A percentile compares a stretch with the other conserved stretches of the same genome.
Conservation (phyloP, 2,888 invertebrate species). For the Panopea generosa region DNA sequence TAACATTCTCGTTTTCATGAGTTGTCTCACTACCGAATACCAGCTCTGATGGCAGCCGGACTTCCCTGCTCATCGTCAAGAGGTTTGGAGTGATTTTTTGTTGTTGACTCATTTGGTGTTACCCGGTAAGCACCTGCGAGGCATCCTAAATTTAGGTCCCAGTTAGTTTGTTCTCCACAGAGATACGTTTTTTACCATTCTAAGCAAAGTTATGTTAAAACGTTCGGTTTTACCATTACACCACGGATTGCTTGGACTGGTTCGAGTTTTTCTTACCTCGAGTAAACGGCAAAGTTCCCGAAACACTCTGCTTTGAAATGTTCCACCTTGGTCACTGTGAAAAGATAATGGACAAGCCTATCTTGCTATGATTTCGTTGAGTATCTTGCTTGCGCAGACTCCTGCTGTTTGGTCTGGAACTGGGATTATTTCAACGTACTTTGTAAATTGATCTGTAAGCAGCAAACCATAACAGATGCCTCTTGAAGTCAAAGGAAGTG, state of each 20-base stretch:
- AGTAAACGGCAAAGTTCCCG: slow-evolving; percentile 16
- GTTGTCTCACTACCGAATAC: background rate
- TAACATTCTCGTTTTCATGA: background rate
- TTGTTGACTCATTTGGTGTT: slow-evolving; percentile 21
- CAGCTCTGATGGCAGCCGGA: background rate
- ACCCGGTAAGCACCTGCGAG: slow-evolving; percentile 26
- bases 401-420: slow-evolving; percentile 32
- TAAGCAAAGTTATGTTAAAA: slow-evolving; percentile 12
- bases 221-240: slow-evolving; percentile 25
- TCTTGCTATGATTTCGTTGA: slow-evolving; percentile 22
- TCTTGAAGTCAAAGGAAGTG: slow-evolving; percentile 13
- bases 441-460: slow-evolving; percentile 41
- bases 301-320: slow-evolving; percentile 18
- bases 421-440: slow-evolving; percentile 22
- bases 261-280: slow-evolving; percentile 21
- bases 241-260: slow-evolving; percentile 16
- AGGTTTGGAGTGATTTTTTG: slow-evolving; percentile 24
- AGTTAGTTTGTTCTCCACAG: slow-evolving; percentile 16
- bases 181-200: slow-evolving; percentile 26
- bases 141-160: slow-evolving; percentile 28
- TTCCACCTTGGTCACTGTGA: background rate
- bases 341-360: slow-evolving; percentile 15
- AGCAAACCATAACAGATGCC: slow-evolving; percentile 24
- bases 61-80: slow-evolving; percentile 6
- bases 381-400: slow-evolving; percentile 16